phyloP scores from a whole-genome alignment of 2,888 invertebrate species.

The Caenorhabditis sp. region DNA sequence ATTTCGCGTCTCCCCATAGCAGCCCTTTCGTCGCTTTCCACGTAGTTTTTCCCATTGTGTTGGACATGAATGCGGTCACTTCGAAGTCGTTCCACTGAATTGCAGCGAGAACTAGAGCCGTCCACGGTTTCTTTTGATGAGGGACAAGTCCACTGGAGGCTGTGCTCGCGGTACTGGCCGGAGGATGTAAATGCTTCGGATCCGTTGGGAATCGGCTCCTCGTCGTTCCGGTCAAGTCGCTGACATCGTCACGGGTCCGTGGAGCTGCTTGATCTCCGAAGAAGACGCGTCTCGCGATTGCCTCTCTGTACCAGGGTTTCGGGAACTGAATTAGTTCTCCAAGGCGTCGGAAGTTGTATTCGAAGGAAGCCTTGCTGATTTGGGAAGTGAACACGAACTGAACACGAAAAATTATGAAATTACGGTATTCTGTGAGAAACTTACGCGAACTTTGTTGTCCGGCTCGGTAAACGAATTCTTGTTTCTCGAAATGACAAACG shows the following conservation, averaged over 20 bases:
- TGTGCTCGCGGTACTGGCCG: slow-evolving; percentile 25
- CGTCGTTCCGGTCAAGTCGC: slow-evolving; percentile 44
- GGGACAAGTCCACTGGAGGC: slow-evolving; percentile 22
- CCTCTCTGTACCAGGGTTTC: slow-evolving; percentile 89
- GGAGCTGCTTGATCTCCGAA: slow-evolving; percentile 85
- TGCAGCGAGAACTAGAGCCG: slow-evolving; percentile 87
- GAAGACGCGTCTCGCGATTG: slow-evolving; percentile 89
- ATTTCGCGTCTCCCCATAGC: slow-evolving; percentile 63
- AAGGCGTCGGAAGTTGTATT: slow-evolving; percentile 97
- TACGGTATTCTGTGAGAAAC: too few species aligned
- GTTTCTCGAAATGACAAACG: slow-evolving; percentile 72
- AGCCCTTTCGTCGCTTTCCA: slow-evolving; percentile 80
- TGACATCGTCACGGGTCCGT: slow-evolving; percentile 31
- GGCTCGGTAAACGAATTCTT: slow-evolving; percentile 70
- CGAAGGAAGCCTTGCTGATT: slow-evolving; percentile 84
- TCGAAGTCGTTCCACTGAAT: slow-evolving; percentile 96
- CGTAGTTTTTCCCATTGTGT: slow-evolving; percentile 98
- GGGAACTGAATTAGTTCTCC: slow-evolving; percentile 98
- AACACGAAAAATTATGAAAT: too few species aligned
- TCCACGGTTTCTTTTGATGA: slow-evolving; percentile 53
- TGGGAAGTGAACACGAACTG: slow-evolving; percentile 49
- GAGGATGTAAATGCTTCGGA: slow-evolving; percentile 16
- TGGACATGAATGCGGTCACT: slow-evolving; percentile 99
- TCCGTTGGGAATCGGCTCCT: slow-evolving; percentile 81
- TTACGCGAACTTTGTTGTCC: slow-evolving; percentile 71